These are phyloP conservation scores for Dynastes maya DNA, from an alignment of 2,888 invertebrate species.

Conservation along the genomic window DNA sequence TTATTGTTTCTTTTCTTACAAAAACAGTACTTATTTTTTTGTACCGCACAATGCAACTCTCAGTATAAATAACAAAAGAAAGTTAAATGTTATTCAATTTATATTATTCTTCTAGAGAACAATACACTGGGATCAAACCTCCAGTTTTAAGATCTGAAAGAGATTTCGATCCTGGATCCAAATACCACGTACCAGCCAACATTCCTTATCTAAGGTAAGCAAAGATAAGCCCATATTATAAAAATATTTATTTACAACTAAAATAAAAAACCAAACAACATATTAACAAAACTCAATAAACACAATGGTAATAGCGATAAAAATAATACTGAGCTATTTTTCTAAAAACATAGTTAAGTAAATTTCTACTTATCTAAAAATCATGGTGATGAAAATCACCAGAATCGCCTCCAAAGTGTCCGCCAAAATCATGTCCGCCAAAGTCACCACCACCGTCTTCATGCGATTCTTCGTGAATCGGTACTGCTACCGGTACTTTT, in stretches of 20 bases:
- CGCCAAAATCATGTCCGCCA: slow-evolving; percentile 58
- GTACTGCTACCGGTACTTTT: slow-evolving; percentile 75
- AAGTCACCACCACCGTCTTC: slow-evolving; percentile 57
- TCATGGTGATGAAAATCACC: slow-evolving; percentile 28
- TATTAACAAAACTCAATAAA: slow-evolving; percentile 55
- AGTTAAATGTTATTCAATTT: neutral
- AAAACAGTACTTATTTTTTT: too few relatives aligned
- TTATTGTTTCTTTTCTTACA: too few relatives aligned
- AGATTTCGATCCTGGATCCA: slow-evolving; percentile 94
- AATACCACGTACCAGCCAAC: slow-evolving; percentile 93
- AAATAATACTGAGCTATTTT: slow-evolving; percentile 57
- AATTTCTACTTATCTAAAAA: slow-evolving; percentile 37
- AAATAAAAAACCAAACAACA: slow-evolving; percentile 53
- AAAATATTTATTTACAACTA: slow-evolving; percentile 51
- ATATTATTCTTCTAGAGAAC: slow-evolving; percentile 75
- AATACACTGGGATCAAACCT: slow-evolving; percentile 89
- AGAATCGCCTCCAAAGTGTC: slow-evolving; percentile 54
- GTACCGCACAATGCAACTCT: too few relatives aligned
- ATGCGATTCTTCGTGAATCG: slow-evolving; percentile 72
- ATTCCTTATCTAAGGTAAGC: slow-evolving; percentile 92
- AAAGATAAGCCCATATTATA: slow-evolving; percentile 16
- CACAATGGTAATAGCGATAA: slow-evolving; percentile 49
- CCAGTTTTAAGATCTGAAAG: slow-evolving; percentile 88
- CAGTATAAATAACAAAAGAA: too few relatives aligned
- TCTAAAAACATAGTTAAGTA: slow-evolving; percentile 5